Conservation (phyloP, 2,797 vertebrate species). For the Anniella stebbinsi region DNA sequence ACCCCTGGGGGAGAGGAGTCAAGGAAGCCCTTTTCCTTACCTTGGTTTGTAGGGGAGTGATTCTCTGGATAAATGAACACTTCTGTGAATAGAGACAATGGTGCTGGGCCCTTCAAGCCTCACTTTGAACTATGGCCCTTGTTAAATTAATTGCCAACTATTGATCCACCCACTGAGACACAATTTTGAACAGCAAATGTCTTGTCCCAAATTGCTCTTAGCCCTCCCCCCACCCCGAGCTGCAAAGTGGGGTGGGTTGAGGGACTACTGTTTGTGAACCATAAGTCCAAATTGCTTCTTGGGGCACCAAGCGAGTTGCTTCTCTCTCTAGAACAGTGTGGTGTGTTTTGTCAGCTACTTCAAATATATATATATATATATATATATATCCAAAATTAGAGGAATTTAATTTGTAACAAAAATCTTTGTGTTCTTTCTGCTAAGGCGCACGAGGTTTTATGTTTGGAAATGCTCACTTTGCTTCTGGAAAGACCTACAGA, state of each 20-base stretch:
- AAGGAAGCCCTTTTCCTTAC: background rate
- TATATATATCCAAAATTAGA: background rate
- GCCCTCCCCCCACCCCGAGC: too few relatives aligned
- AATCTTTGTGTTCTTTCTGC: constrained; percentile 6
- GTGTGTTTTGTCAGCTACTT: background rate
- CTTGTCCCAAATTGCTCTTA: background rate
- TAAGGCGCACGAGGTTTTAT: constrained; percentile 96
- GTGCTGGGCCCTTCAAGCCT: background rate
- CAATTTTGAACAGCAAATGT: background rate
- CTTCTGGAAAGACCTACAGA: constrained; percentile 96
- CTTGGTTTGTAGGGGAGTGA: background rate
- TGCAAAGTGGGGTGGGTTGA: background rate
- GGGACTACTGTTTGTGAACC: background rate
- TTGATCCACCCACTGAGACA: background rate
- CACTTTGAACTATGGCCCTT: background rate
- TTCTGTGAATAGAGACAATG: background rate
- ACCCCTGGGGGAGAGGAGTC: too few relatives aligned
- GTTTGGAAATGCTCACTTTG: constrained; percentile 96
- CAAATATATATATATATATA: background rate
- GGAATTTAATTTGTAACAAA: background rate
- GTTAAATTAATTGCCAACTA: background rate
- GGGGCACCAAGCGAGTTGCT: background rate
- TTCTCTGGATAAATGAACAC: background rate
- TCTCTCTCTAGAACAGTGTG: background rate
- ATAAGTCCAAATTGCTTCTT: background rate